Conservation (phyloP, 2,113 vertebrate genomes). For the Epinephelus fuscoguttatus region DNA sequence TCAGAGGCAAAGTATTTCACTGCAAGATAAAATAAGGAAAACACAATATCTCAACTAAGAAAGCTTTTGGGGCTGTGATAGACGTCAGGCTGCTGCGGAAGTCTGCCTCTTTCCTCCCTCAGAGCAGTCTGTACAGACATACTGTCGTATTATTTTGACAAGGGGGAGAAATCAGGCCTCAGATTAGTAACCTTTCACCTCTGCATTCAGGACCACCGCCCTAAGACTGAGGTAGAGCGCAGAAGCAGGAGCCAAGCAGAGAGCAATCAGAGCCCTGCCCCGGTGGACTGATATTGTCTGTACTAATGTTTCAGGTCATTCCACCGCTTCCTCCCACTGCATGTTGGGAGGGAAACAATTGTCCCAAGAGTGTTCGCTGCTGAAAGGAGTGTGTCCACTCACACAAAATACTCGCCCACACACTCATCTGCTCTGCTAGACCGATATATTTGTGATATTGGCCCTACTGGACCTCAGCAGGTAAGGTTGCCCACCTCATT, state of each 20-base stretch:
- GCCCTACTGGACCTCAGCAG: background rate
- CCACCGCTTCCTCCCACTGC: constrained; percentile 65
- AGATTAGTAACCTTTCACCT: constrained; percentile 69
- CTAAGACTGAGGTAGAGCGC: constrained; percentile 28
- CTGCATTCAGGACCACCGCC: constrained; percentile 59
- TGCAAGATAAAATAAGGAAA: constrained; percentile 8
- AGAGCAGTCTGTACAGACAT: constrained; percentile 25
- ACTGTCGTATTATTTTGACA: constrained; percentile 68
- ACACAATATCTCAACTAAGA: background rate
- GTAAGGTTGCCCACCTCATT: background rate
- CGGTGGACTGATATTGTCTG: constrained; percentile 61
- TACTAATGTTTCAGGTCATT: constrained; percentile 66
- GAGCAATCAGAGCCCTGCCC: constrained; percentile 58
- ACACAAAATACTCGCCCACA: constrained; percentile 32
- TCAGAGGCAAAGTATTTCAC: background rate
- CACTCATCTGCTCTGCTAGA: constrained; percentile 11
- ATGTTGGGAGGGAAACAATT: constrained; percentile 62
- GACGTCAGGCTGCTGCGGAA: constrained; percentile 31
- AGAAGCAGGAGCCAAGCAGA: constrained; percentile 56
- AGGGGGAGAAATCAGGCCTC: constrained; percentile 42
- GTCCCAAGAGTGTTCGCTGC: constrained; percentile 42
- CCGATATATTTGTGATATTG: constrained; percentile 14
- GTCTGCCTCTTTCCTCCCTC: constrained; percentile 51
- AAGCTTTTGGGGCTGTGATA: constrained; percentile 15
- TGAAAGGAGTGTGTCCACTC: constrained; percentile 30